These are phyloP conservation scores for Pangasius djambal DNA, from an alignment of 2,797 vertebrate species.

Conservation along the genomic window DNA sequence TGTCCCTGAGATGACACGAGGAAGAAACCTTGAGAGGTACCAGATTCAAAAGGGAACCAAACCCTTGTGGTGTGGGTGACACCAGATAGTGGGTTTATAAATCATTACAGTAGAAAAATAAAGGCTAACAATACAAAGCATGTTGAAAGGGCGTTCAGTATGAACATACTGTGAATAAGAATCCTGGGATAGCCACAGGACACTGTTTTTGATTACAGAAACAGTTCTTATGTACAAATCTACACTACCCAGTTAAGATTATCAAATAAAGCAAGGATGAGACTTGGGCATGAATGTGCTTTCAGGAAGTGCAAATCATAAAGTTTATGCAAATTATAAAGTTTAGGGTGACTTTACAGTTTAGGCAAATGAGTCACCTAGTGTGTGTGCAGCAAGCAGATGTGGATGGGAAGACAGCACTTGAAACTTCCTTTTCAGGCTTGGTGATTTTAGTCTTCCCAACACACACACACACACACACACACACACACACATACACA, in stretches of 20 bases:
- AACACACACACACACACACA: not conserved
- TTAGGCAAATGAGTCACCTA: constrained; percentile 13
- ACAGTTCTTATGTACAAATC: not conserved
- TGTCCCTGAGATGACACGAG: not conserved
- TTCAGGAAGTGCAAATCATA: not conserved
- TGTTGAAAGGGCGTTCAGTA: not conserved
- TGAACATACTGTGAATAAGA: not conserved
- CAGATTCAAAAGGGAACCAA: not conserved
- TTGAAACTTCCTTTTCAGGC: constrained; percentile 19
- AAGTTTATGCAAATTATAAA: constrained; percentile 13
- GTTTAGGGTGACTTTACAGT: constrained; percentile 9
- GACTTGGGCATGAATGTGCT: not conserved
- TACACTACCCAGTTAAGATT: not conserved
- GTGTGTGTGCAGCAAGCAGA: not conserved
- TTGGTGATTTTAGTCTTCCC: constrained; percentile 5
- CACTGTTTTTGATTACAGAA: not conserved
- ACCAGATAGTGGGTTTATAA: not conserved
- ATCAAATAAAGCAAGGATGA: not conserved
- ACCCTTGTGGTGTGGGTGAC: not conserved
- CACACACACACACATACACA: constrained; percentile 8
- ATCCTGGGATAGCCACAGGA: not conserved
- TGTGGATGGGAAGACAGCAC: constrained; percentile 17
- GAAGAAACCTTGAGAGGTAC: not conserved
- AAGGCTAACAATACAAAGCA: not conserved
- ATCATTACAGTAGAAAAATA: not conserved